phyloP scores from a whole-genome alignment of 2,888 invertebrate genomes.

The Eudasyphora cyanicolor region DNA sequence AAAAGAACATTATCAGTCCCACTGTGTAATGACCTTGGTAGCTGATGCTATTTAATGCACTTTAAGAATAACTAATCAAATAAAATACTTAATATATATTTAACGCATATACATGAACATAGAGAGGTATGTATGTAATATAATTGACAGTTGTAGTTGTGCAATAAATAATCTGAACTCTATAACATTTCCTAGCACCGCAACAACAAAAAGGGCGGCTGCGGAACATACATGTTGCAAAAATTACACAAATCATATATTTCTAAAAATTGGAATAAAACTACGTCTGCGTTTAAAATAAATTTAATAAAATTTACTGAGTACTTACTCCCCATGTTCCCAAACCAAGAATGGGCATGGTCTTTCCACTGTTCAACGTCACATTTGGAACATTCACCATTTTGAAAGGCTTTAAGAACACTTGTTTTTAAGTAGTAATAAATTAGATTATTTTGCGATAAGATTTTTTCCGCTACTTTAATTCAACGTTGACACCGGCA shows the following conservation, averaged over 20 bases:
- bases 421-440: conserved; percentile 10
- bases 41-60: not conserved
- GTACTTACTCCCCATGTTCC: conserved; percentile 89
- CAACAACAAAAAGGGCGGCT: not conserved
- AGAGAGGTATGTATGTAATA: not conserved
- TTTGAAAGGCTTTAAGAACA: conserved; percentile 21
- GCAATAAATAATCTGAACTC: not conserved
- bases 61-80: conserved; percentile 19
- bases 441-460: not conserved
- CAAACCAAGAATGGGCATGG: conserved; percentile 87
- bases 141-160: not conserved
- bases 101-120: not conserved
- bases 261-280: not conserved
- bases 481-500: too few relatives aligned
- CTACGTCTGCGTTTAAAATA: not conserved
- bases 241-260: not conserved
- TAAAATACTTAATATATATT: not conserved
- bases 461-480: not conserved
- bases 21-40: conserved; percentile 6
- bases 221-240: not conserved
- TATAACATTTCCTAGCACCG: not conserved
- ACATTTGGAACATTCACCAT: conserved; percentile 80
- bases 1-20: too few relatives aligned
- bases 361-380: conserved; percentile 83
- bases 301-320: not conserved